Evolutionary conservation across 2,888 invertebrate genomes (phyloP), one percentile per base, ranked within the genome.

Genomic region (Lasioglossum malachurum): DNA sequence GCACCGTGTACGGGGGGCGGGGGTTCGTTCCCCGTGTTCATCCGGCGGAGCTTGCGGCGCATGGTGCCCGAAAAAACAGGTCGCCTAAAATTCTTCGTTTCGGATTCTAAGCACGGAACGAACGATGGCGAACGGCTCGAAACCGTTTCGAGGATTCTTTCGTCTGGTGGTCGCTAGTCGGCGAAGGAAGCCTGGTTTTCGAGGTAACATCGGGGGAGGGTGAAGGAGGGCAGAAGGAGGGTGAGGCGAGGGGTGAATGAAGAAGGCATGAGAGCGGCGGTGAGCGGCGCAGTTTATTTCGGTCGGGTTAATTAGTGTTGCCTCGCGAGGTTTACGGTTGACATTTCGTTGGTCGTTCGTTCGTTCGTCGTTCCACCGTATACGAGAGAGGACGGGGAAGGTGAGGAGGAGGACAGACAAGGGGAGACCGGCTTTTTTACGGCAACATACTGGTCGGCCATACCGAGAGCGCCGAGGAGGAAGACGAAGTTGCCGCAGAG

Each of bases 291-390:
- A 94, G 94, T 95, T 95, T 95, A 95, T 95, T 95, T 95, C 93
- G 94, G 94, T 95, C 94, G 94, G 94, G 95, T 95, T 95, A 95
- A 95, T 95, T 95, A 95, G 95, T 94, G 95, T 94, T 94, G 95
- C 93, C 94, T 94, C 94, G 94, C 94, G 94, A 95, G 95, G 95
- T 95, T 95, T 95, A 95, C 95, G 94, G 94, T 95, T 95, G 95
- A 95, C 95, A 95, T 94, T 95, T 95, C 94, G 95, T 94, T 94
- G 94, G 93, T 94, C 90, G 81, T 88, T 88, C 92, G 87, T 91
- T 90, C 89, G 85, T 88, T 89, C 92, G 91, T 89, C 90, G 91
- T 91, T 90, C 85, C 82, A 87, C 53, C 86, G 88, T 88, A 76
- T 84, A 85, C 80, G 84, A 78, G 87, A 72, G 84, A 80, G 82